These are phyloP conservation scores for Heliconius aoede DNA, from an alignment of 2,888 invertebrate genomes.

Conservation along the genomic window DNA sequence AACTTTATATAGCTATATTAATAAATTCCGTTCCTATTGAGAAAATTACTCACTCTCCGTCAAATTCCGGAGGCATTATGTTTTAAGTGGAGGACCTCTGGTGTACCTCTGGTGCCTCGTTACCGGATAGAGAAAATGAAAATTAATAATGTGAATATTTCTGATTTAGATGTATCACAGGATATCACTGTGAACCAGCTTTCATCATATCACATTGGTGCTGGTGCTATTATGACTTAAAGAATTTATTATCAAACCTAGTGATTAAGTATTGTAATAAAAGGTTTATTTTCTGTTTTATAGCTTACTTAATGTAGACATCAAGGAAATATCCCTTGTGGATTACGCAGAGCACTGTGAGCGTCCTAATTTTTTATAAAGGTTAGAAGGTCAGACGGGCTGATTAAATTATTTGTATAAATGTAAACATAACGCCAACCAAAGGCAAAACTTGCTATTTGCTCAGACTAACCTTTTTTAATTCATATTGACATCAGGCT, in stretches of 20 bases:
- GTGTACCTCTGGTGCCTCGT: not conserved
- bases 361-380: conserved; percentile 3
- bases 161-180: too few species aligned
- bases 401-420: not conserved
- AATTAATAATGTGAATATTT: too few species aligned
- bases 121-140: too few species aligned
- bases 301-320: conserved; percentile 11
- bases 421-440: not conserved
- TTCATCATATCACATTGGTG: too few species aligned
- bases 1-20: not conserved
- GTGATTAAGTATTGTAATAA: not conserved
- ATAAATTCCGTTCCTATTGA: not conserved
- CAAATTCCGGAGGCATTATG: not conserved
- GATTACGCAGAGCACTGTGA: conserved; percentile 1
- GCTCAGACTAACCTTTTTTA: not conserved
- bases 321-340: conserved; percentile 12
- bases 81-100: not conserved
- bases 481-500: too few species aligned
- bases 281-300: conserved; percentile 3
- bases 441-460: not conserved
- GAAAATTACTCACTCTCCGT: not conserved
- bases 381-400: not conserved
- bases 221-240: too few species aligned
- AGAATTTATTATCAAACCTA: not conserved
- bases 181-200: too few species aligned